Percentiles rank a stretch among this genome's conserved stretches.
phyloP scores from a whole-genome alignment of 2,113 vertebrate species.

The Brachypteracias leptosomus region DNA sequence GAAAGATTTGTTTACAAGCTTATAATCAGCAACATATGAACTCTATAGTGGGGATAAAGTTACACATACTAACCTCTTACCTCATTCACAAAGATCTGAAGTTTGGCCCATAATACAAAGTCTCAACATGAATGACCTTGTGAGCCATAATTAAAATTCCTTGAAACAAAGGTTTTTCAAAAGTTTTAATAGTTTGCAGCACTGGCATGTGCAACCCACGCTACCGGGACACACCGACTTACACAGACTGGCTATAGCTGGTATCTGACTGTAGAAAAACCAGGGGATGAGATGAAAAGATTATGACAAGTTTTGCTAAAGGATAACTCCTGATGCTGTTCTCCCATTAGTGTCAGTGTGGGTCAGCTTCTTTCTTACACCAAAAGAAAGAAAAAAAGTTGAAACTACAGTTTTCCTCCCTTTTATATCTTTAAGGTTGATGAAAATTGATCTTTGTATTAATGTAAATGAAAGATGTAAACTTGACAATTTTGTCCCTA shows the following conservation, averaged over 20 bases:
- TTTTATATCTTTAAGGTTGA: not conserved
- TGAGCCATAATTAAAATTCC: slow-evolving; percentile 60
- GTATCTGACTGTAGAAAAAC: not conserved
- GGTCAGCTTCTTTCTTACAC: not conserved
- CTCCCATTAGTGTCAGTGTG: not conserved
- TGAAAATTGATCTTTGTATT: not conserved
- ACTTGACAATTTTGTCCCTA: not conserved
- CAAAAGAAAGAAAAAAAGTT: not conserved
- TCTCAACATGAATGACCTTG: slow-evolving; percentile 48
- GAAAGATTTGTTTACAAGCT: slow-evolving; percentile 49
- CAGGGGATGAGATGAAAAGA: not conserved
- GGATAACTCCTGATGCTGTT: not conserved
- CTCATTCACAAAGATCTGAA: slow-evolving; percentile 48
- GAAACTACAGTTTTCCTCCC: not conserved
- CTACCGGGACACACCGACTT: not conserved
- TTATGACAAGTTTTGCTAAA: not conserved
- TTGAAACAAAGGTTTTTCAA: slow-evolving; percentile 15
- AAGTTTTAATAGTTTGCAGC: slow-evolving; percentile 37
- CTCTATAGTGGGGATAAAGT: not conserved
- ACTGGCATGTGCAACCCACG: not conserved
- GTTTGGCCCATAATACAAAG: slow-evolving; percentile 33
- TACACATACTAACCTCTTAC: slow-evolving; percentile 51
- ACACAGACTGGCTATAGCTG: not conserved
- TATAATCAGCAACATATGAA: slow-evolving; percentile 66
- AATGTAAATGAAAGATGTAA: not conserved